Conservation (phyloP, 1,140 invertebrate species). For the Fopius arisanus region DNA sequence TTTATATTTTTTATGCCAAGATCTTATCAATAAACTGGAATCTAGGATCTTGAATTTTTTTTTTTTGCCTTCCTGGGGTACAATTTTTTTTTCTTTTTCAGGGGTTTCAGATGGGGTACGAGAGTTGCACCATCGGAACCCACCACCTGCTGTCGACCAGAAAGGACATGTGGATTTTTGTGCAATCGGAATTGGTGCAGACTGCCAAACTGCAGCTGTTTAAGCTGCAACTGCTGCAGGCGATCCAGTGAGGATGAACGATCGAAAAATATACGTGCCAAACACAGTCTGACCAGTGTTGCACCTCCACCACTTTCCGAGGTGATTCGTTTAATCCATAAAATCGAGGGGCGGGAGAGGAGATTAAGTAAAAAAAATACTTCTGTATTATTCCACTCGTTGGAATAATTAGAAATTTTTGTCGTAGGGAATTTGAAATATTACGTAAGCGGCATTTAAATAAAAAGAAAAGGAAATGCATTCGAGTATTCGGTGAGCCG, state of each 20-base stretch:
- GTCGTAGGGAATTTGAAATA: too few species aligned
- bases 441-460: too few species aligned
- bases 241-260: conserved; percentile 42
- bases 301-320: conserved; percentile 58
- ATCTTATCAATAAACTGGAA: too few species aligned
- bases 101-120: conserved; percentile 12
- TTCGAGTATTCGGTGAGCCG: too few species aligned
- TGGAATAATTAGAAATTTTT: too few species aligned
- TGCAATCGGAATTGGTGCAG: conserved; percentile 47
- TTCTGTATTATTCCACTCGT: too few species aligned
- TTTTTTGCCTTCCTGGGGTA: too few species aligned
- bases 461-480: too few species aligned
- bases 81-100: neutral
- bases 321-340: conserved; percentile 38
- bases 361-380: neutral
- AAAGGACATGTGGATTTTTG: conserved; percentile 50
- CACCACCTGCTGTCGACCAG: conserved; percentile 50
- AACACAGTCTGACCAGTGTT: conserved; percentile 62
- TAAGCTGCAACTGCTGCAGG: conserved; percentile 40
- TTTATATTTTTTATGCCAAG: too few species aligned
- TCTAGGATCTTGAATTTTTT: too few species aligned
- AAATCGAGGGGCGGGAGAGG: neutral
- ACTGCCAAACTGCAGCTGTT: conserved; percentile 36
- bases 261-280: conserved; percentile 55
- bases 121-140: conserved; percentile 53